Evolutionary conservation across 2,888 invertebrate genomes (phyloP).

Genomic region (Melanotus villosus): DNA sequence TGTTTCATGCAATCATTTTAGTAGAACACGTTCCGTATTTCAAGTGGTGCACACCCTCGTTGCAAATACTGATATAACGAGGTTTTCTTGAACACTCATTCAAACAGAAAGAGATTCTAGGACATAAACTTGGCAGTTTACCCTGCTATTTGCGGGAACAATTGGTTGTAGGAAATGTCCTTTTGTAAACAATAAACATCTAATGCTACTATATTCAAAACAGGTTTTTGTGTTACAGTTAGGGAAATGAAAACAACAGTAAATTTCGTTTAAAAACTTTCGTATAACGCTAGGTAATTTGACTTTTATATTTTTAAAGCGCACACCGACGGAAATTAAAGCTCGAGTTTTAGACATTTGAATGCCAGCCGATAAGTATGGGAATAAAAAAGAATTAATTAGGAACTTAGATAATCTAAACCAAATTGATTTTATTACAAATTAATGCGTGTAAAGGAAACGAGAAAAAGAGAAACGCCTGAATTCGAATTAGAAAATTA

Average conservation of each 20-base stretch:
- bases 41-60: neutral
- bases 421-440: neutral
- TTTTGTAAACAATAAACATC: no score
- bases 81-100: neutral
- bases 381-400: neutral
- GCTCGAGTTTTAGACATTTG: neutral
- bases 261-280: no score
- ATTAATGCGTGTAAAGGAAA: neutral
- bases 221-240: no score
- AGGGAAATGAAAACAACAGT: no score
- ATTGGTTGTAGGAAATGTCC: no score
- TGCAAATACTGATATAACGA: conserved; percentile 1
- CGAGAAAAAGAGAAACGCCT: neutral
- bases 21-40: neutral
- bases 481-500: conserved; percentile 3
- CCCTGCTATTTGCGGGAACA: no score
- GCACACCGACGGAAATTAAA: neutral
- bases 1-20: neutral
- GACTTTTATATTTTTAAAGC: no score
- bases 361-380: neutral
- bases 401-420: neutral
- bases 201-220: no score
- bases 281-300: no score
- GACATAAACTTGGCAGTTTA: no score
- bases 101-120: neutral